Evolutionary conservation across 2,797 vertebrate species (phyloP), one percentile per base, ranked within the genome.

Genomic region (Myripristis jacobus): DNA sequence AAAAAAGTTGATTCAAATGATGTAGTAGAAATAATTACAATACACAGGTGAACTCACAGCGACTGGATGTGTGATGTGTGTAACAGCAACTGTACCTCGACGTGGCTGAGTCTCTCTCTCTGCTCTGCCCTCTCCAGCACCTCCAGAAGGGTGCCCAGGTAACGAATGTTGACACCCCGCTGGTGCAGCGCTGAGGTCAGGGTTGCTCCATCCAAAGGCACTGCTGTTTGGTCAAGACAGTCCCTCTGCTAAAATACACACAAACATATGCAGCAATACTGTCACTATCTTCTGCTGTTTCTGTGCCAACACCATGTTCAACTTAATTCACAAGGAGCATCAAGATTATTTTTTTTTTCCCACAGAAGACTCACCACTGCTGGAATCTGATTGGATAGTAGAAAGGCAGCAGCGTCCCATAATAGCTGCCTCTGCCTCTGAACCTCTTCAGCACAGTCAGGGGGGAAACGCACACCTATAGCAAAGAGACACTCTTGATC

Each of bases 111-210:
- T 91, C 94, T 95, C 24, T 70, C 89, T 0, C 83, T 92, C 51
- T 95, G 90, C 0, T 95, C 93, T 74, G 92, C 88, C 74, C 84
- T 93, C 65, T 92, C 83, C 83, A 97, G 92, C 75, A 94, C 91
- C 57, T 66, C 91, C 73, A 98, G 87, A 15, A 98, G 85, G 53
- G 94, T 93, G 70, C 97, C 96, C 69, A 98, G 88, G 72, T 99
- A 99, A 9, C 97, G 95, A 59, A 98, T 91, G 72, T 97, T 98
- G 83, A 99, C 96, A 54, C 97, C 97, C 0, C 94, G 90, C 87
- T 96, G 96, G 85, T 97, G 97, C 79, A 99, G 93, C 57, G 91
- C 95, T 73, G 96, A 94, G 0, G 95, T 96, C 70, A 99, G 77
- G 0, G 96, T 96, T 0, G 87, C 89, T 3, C 97, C 98, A 0